Evolutionary conservation across 2,888 invertebrate species (phyloP), one percentile per base, ranked within the genome.

Genomic region (Polymixis lichenea): DNA sequence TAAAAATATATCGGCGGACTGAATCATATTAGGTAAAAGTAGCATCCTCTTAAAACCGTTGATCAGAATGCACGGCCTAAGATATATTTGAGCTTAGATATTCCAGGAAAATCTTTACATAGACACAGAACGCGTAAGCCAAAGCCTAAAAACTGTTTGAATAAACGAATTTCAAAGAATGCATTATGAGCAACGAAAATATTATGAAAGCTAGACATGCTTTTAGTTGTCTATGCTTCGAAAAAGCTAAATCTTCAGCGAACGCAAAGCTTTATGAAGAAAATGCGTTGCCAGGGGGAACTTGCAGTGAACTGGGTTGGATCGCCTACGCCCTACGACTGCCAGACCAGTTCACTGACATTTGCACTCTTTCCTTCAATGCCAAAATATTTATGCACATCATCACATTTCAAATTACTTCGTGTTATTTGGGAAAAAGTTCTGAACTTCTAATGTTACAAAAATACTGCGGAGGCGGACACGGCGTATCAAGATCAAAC

Each of bases 311-410:
- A 72, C 74, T 79, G n/a, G 73, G 77, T 79, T 79, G 60, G 61
- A 75, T 77, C 83, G 81, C 83, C 84, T 75, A 74, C 83, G 61
- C 66, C 83, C 55, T 67, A 71, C 46, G 49, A 15, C 58, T 77
- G 70, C 66, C 71, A 75, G 86, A 68, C 61, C 67, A 80, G 88
- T 84, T 88, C 86, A 86, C 65, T 82, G 84, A 86, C 87, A 72
- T 72, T 60, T 75, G 64, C 75, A 77, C 72, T 67, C 25, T 78
- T 58, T 76, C 56, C 79, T 68, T 77, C 58, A 66, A 61, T 66
- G 72, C 71, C 62, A 78, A 78, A 75, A 82, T 86, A 86, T 82
- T 72, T 64, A 77, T 85, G 49, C 72, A 69, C 53, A 60, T 53
- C 53, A 60, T 53, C 25, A 46, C 49, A 76, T 76, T 71, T 70